These are phyloP conservation scores for Fregetta grallaria DNA, from an alignment of 2,113 vertebrate species.

Conservation along the genomic window DNA sequence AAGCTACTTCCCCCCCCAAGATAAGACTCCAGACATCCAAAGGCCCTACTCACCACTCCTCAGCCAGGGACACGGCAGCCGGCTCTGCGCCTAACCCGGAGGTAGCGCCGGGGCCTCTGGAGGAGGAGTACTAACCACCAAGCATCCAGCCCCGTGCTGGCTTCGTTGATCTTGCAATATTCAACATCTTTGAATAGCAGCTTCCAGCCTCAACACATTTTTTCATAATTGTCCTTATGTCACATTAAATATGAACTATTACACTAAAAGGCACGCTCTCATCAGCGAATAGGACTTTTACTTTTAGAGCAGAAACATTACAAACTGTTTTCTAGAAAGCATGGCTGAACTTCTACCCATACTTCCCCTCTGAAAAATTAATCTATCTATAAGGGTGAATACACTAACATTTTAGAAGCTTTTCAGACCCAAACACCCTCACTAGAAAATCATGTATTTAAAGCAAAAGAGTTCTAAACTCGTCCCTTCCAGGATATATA, in stretches of 20 bases:
- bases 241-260: background rate
- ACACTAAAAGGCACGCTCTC: background rate
- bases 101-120: background rate
- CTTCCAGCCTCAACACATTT: background rate
- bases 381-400: rapidly evolving
- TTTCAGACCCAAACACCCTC: background rate
- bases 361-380: background rate
- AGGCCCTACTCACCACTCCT: background rate
- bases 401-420: background rate
- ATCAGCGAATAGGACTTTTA: rapidly evolving
- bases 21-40: background rate
- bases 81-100: background rate
- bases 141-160: background rate
- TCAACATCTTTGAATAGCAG: background rate
- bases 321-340: background rate
- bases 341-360: background rate
- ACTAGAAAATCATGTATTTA: rapidly evolving
- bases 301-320: background rate
- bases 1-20: background rate
- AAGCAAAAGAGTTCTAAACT: background rate
- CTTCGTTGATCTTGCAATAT: background rate
- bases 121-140: background rate
- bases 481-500: background rate
- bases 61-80: background rate
- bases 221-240: background rate